Base-by-base conservation (phyloP, 2,888 invertebrate species). In the Smittia aterrima region DNA sequence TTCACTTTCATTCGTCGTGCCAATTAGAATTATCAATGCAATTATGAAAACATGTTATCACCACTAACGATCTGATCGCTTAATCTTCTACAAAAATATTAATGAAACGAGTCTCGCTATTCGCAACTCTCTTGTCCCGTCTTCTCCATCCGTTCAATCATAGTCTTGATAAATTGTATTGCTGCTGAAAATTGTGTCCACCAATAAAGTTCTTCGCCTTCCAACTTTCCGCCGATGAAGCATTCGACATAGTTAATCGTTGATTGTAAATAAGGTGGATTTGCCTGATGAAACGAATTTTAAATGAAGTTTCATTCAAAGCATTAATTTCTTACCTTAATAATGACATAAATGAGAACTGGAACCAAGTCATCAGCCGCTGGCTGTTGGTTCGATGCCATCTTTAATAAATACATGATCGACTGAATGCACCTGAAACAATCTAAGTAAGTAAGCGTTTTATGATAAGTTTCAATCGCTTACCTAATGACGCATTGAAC, bases 101-200 rank as follows among this genome's bases (percentile, higher is more conserved):
- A 9, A 32, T 3, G 32, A 38, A 32, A n/a, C 16, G 16, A 18
- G 25, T 32, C 18, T 66, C 24, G 32, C 32, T 68, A 68, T 47
- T 68, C 68, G 24, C 68, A 41, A 16, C 40, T 53, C 20, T 70
- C 70, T 22, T 20, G 70, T 41, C 70, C 70, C 47, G 68, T 68
- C 27, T 70, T 70, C n/a, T 70, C 70, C 70, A 54, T 70, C 27
- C 70, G 16, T 27, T 70, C 70, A 54, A 70, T 70, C 96, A 98
- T 96, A 74, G 95, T 97, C 86, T 98, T 99, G 80, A 98, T 97
- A 85, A 95, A 97, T 84, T 97, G 96, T 73, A 98, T 94, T 66
- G 96, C 96, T 0, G 97, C 92, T 80, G 93, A 93, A 85, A 98
- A 98, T 84, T 98, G 96, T 74, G 96, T 97, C 98, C 98, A 98